These are phyloP conservation scores for Eueides isabella DNA, from an alignment of 1,140 invertebrate genomes.

Conservation along the genomic window DNA sequence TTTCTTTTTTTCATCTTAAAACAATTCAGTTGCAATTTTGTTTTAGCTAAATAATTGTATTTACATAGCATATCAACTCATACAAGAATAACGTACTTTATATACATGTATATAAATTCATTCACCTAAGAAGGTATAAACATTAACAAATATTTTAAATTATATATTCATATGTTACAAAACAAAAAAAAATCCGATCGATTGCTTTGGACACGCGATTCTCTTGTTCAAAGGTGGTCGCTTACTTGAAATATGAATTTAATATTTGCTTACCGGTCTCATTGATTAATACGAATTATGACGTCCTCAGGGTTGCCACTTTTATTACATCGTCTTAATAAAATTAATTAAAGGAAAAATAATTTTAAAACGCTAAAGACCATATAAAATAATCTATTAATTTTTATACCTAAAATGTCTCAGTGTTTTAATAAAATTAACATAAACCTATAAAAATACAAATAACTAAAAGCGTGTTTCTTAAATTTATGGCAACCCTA, in stretches of 20 bases:
- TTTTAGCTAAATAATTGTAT: no score
- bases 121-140: neutral
- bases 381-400: no score
- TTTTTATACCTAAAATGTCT: no score
- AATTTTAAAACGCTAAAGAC: neutral
- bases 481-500: slow-evolving; percentile 13
- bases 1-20: no score
- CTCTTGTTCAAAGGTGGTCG: slow-evolving; percentile 18
- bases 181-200: neutral
- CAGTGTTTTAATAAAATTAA: neutral
- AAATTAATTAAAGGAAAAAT: neutral
- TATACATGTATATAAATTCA: no score
- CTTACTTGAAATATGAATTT: slow-evolving; percentile 29
- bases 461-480: neutral
- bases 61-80: no score
- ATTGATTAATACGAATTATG: slow-evolving; percentile 11
- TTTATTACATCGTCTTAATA: no score
- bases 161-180: neutral
- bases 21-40: no score
- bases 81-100: no score
- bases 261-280: slow-evolving; percentile 21
- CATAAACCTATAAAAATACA: neutral
- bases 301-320: slow-evolving; percentile 18
- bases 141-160: neutral
- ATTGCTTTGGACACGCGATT: slow-evolving; percentile 21